Evolutionary conservation across 2,113 vertebrate genomes (phyloP).

Genomic region (Gnathonemus longibarbis): DNA sequence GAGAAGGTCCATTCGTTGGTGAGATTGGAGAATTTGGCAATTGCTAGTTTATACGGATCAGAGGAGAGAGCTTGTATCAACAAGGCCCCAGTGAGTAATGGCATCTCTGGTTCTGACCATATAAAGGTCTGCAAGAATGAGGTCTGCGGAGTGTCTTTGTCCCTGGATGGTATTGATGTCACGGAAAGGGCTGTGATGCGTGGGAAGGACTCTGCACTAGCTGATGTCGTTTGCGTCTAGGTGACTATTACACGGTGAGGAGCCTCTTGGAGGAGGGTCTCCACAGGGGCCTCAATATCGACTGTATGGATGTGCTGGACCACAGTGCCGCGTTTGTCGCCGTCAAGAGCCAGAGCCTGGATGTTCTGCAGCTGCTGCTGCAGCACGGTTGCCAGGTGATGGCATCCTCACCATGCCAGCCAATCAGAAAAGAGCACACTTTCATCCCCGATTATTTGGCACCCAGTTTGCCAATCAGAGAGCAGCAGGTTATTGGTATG

Average conservation of each 20-base stretch:
- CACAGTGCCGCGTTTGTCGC: background rate
- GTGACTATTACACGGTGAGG: background rate
- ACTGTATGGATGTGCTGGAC: background rate
- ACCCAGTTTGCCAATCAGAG: background rate
- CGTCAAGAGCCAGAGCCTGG: constrained; percentile 3
- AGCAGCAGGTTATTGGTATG: background rate
- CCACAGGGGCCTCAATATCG: background rate
- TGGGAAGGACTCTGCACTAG: background rate
- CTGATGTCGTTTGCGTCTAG: background rate
- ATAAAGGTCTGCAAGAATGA: background rate
- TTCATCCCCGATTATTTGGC: background rate
- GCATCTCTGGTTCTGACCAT: background rate
- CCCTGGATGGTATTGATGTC: background rate
- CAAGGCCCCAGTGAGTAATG: background rate
- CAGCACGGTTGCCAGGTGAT: background rate
- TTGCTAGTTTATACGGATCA: background rate
- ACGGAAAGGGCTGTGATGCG: background rate
- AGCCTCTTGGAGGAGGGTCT: background rate
- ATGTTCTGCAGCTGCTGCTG: constrained; percentile 1
- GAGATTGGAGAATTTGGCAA: background rate
- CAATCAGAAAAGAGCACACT: background rate
- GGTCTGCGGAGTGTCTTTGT: background rate
- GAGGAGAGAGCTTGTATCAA: background rate
- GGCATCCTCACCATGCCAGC: background rate
- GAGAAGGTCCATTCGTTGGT: background rate